These are phyloP conservation scores for Hippocampus barbouri DNA, from an alignment of 2,113 vertebrate species.

Conservation along the genomic window DNA sequence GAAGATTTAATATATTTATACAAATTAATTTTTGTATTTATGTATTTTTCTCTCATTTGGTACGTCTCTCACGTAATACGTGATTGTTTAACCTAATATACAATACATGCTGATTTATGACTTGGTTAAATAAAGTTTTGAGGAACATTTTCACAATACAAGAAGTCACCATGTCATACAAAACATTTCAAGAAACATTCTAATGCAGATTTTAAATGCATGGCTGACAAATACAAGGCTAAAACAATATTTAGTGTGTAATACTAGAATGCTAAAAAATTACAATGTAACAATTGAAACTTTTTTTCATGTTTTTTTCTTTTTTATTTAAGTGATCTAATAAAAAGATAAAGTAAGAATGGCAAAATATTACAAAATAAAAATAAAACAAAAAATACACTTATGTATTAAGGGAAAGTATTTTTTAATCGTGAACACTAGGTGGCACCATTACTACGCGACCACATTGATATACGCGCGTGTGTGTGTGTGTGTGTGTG, in stretches of 20 bases:
- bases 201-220: neutral
- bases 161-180: too few relatives aligned
- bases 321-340: neutral
- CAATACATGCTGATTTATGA: too few relatives aligned
- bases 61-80: neutral
- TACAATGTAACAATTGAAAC: too few relatives aligned
- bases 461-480: neutral
- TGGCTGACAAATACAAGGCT: neutral
- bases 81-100: neutral
- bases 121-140: neutral
- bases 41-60: neutral
- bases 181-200: neutral
- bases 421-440: conserved; percentile 4
- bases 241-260: neutral
- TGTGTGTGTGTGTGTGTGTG: neutral
- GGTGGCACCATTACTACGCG: conserved; percentile 14
- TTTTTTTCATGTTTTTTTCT: neutral
- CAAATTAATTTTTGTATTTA: neutral
- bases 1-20: neutral
- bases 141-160: neutral
- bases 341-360: neutral
- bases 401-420: neutral
- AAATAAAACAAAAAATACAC: neutral
- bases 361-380: neutral
- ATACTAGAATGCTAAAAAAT: neutral